Percentiles rank a stretch among this genome's conserved stretches.
These are phyloP conservation scores for Theocolax elegans DNA, from an alignment of 1,140 invertebrate genomes.

Conservation along the genomic window DNA sequence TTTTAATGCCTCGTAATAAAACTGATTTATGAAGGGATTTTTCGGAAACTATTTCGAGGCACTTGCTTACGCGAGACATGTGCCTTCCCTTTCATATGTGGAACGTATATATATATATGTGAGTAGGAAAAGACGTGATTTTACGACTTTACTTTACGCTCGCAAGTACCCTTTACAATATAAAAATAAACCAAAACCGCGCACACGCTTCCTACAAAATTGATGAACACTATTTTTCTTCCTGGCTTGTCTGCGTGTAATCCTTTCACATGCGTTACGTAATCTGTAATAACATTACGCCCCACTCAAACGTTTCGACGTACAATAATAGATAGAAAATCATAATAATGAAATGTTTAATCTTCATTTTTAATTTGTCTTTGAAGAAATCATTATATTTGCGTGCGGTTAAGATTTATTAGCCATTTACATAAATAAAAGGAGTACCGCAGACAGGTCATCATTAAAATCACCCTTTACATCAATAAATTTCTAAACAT, in stretches of 20 bases:
- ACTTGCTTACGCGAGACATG: conserved; percentile 34
- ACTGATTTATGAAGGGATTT: conserved; percentile 41
- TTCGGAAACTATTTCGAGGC: conserved; percentile 37
- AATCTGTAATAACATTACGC: neutral
- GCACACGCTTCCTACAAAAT: neutral
- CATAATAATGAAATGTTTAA: no score
- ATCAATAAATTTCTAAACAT: no score
- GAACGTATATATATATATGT: no score
- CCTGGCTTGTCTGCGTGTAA: no score
- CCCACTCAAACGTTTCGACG: no score
- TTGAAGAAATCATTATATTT: no score
- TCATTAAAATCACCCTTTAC: no score
- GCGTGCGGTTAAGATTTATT: no score
- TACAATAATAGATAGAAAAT: no score
- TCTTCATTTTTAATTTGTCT: no score
- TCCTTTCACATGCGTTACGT: neutral
- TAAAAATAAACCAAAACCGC: conserved; percentile 33
- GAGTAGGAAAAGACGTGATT: conserved; percentile 29
- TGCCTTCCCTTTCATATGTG: conserved; percentile 22
- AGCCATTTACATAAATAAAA: no score
- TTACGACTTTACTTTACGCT: conserved; percentile 24
- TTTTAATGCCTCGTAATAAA: conserved; percentile 35
- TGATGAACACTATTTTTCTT: conserved; percentile 8
- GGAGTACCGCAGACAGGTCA: no score
- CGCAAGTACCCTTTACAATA: conserved; percentile 10